phyloP scores from a whole-genome alignment of 1,140 invertebrate genomes.

The Pseudomyrmex gracilis region DNA sequence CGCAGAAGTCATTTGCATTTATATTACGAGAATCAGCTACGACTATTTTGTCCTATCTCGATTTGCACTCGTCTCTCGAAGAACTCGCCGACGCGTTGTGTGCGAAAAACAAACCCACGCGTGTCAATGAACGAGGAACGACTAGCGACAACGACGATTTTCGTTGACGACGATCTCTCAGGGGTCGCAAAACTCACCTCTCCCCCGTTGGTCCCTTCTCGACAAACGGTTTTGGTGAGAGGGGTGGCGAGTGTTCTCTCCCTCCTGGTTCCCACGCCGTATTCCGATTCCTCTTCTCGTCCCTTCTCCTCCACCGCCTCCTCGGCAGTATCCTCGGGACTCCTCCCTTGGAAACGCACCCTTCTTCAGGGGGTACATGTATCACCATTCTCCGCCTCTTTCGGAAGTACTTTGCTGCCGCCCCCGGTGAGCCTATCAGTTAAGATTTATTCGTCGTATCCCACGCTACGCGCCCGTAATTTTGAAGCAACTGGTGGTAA shows the following conservation, averaged over 20 bases:
- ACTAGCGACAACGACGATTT: conserved; percentile 61
- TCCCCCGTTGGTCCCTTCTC: conserved; percentile 55
- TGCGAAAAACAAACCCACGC: conserved; percentile 25
- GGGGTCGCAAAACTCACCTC: conserved; percentile 72
- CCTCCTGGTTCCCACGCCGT: conserved; percentile 70
- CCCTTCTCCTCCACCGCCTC: conserved; percentile 64
- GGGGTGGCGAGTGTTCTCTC: conserved; percentile 67
- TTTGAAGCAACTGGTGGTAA: conserved; percentile 50
- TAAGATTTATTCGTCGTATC: conserved; percentile 53
- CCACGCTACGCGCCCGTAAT: conserved; percentile 38
- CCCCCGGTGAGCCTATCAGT: conserved; percentile 39
- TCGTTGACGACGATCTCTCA: conserved; percentile 56
- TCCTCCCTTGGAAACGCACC: conserved; percentile 67
- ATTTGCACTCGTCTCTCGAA: not conserved
- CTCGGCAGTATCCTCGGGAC: conserved; percentile 57
- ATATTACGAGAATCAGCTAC: not conserved
- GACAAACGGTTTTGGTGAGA: conserved; percentile 51
- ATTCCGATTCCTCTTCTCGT: conserved; percentile 62
- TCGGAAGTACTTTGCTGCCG: conserved; percentile 44
- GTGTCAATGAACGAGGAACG: conserved; percentile 50
- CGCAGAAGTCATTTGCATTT: not conserved
- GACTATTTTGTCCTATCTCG: not conserved
- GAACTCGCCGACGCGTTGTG: not conserved
- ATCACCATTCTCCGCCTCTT: conserved; percentile 52
- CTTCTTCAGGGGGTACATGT: conserved; percentile 35